These are phyloP conservation scores for Callipepla californica DNA, from an alignment of 2,113 vertebrate species.

Conservation along the genomic window DNA sequence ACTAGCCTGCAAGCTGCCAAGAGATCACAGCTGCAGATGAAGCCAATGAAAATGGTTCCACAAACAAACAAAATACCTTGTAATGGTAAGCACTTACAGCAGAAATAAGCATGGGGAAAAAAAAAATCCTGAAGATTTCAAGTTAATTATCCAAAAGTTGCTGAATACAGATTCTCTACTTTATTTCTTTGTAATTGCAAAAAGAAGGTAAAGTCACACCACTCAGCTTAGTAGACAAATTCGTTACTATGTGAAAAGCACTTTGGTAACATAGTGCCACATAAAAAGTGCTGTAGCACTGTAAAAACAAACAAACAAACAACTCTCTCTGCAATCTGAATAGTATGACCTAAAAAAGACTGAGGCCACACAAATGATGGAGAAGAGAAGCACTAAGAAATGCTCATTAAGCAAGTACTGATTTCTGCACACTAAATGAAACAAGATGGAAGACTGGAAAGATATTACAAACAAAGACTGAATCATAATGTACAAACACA, in stretches of 20 bases:
- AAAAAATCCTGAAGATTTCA: neutral
- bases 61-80: neutral
- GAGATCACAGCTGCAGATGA: neutral
- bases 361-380: neutral
- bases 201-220: neutral
- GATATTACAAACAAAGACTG: neutral
- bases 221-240: neutral
- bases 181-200: neutral
- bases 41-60: neutral
- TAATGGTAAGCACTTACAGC: neutral
- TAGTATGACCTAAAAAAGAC: neutral
- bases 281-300: neutral
- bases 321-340: neutral
- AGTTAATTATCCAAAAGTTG: neutral
- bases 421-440: neutral
- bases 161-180: neutral
- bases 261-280: neutral
- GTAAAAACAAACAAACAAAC: neutral
- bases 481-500: neutral
- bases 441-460: neutral
- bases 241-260: neutral
- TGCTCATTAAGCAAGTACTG: neutral
- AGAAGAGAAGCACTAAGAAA: neutral
- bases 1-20: neutral
- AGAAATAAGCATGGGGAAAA: neutral